Conservation (phyloP, 2,888 invertebrate species). For the Andrena praecox region DNA sequence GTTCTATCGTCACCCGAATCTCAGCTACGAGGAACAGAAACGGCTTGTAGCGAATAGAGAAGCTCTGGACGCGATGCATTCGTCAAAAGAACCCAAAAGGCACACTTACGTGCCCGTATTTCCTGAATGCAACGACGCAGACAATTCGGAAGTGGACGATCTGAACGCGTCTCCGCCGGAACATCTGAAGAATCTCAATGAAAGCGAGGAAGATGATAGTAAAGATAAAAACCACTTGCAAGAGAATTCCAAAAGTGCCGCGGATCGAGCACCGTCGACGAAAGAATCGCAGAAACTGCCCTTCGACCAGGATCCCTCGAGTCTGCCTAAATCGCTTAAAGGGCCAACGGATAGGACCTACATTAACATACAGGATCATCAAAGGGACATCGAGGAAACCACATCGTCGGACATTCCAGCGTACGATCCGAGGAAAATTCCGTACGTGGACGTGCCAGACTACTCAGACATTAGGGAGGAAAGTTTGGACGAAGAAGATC, state of each 20-base stretch:
- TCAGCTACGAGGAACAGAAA: constrained; percentile 32
- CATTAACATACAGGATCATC: constrained; percentile 46
- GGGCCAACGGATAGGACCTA: constrained; percentile 7
- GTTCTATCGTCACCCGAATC: constrained; percentile 47
- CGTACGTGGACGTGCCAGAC: constrained; percentile 78
- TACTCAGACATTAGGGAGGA: constrained; percentile 76
- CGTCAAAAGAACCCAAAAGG: neutral
- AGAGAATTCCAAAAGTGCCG: neutral
- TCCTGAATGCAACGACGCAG: constrained; percentile 55
- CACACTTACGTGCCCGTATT: constrained; percentile 55
- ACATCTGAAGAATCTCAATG: neutral
- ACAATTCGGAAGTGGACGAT: neutral
- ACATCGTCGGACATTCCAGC: constrained; percentile 47
- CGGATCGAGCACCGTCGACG: neutral
- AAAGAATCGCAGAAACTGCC: neutral
- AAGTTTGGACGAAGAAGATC: constrained; percentile 74
- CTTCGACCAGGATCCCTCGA: constrained; percentile 3
- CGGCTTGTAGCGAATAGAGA: constrained; percentile 19
- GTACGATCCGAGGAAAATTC: constrained; percentile 75
- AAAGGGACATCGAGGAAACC: constrained; percentile 58
- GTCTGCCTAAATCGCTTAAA: neutral
- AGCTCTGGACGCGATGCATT: constrained; percentile 22
- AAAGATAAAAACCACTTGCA: neutral
- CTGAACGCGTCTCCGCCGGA: neutral
- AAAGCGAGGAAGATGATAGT: too few relatives aligned